Evolutionary conservation across 1,140 invertebrate species (phyloP).

Genomic region (Leptopilina boulardi): DNA sequence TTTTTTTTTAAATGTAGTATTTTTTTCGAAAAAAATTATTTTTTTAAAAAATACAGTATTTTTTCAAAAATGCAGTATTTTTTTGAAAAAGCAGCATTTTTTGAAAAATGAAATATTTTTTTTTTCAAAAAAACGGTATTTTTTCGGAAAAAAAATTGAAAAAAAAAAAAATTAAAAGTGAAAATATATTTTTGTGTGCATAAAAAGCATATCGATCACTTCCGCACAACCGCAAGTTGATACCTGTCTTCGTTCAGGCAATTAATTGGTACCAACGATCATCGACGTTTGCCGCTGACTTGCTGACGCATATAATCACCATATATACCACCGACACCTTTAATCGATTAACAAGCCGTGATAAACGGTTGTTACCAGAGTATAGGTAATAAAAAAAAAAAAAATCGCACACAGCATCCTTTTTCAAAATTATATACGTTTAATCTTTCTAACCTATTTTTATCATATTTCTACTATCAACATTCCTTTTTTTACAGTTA

Average conservation of each 20-base stretch:
- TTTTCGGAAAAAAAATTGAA: too few species aligned
- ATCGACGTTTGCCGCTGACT: conserved; percentile 20
- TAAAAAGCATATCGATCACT: conserved; percentile 14
- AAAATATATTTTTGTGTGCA: too few species aligned
- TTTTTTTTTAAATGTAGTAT: too few species aligned
- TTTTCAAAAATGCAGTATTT: too few species aligned
- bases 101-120: too few species aligned
- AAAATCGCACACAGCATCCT: background rate
- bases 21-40: too few species aligned
- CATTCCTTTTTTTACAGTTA: too few species aligned
- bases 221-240: background rate
- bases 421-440: background rate
- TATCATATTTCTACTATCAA: too few species aligned
- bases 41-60: too few species aligned
- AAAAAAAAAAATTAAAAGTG: too few species aligned
- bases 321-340: background rate
- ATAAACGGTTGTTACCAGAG: background rate
- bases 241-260: background rate
- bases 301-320: conserved; percentile 27
- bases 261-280: conserved; percentile 30
- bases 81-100: too few species aligned
- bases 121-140: too few species aligned
- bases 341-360: conserved; percentile 17
- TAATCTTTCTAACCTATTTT: background rate
- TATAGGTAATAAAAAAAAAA: background rate